Percentiles rank a stretch among this genome's conserved stretches.
Evolutionary conservation across 37 sponge, comb jelly and placozoan genomes (phyloP).

Genomic region (Lycopodina hypogea): DNA sequence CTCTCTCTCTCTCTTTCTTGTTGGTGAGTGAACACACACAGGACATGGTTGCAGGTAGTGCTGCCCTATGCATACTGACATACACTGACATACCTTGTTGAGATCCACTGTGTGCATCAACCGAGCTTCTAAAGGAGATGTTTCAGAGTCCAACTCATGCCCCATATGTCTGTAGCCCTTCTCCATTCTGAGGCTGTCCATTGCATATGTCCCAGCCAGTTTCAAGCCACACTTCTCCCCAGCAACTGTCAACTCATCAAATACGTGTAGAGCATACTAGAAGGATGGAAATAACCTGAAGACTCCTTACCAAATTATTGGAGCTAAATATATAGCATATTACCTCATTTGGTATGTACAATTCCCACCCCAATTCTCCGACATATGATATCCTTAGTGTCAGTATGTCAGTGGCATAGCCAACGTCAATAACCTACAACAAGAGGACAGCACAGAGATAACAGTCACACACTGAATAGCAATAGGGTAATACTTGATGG

Average conservation of each 20-base stretch:
- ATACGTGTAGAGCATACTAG: constrained; percentile 53
- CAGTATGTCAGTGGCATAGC: constrained; percentile 40
- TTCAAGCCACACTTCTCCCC: constrained; percentile 46
- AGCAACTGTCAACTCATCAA: constrained; percentile 43
- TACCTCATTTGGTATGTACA: constrained; percentile 76
- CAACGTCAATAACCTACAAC: constrained; percentile 45
- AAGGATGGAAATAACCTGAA: neutral
- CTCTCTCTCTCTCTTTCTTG: too few species aligned
- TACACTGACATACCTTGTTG: constrained; percentile 33
- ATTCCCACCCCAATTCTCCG: constrained; percentile 88
- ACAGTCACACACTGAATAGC: too few species aligned
- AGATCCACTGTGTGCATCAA: constrained; percentile 56
- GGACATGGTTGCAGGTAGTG: too few species aligned
- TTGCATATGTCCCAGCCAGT: constrained; percentile 68
- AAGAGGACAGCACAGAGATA: neutral
- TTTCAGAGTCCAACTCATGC: constrained; percentile 66
- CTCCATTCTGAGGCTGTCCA: constrained; percentile 77
- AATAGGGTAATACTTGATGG: too few species aligned
- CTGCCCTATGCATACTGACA: too few species aligned
- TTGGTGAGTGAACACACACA: too few species aligned
- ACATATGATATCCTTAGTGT: constrained; percentile 60
- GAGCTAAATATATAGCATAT: too few species aligned
- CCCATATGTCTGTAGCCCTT: constrained; percentile 75
- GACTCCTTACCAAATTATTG: too few species aligned
- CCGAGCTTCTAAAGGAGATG: constrained; percentile 78